Base-by-base conservation (phyloP, 2,888 invertebrate species). In the Temnothorax rugatulus region DNA sequence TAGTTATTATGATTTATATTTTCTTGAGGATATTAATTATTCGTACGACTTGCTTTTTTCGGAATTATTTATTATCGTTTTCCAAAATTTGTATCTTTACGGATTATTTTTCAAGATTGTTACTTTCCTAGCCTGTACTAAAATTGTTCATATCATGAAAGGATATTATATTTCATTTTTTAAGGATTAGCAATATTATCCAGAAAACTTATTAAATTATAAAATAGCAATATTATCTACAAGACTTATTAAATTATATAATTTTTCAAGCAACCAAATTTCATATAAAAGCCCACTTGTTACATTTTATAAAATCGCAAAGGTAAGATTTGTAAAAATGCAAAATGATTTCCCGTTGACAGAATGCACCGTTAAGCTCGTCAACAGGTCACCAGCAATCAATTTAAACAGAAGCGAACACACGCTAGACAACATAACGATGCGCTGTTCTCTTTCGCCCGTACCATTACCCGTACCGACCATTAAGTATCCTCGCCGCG, bases 381-480 rank as follows among this genome's bases (percentile, higher is more conserved):
- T 69, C 44, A 63, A 44, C 44, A 5, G 41, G 15, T 71, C 25
- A 38, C 73, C 73, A 18, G 59, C 47, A 61, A 81, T 81, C 79
- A 73, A 81, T 71, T 81, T 73, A 34, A 71, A 50, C 59, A 47
- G 38, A 59, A 79, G 73, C 79, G 50, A 82, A 29, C 50, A 69
- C 57, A 11, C 44, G 34, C 34, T 61, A 44, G 41, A 50, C 57
- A 54, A 29, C 82, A 82, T 89, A 88, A 88, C 76, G 84, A 89
- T 74, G 73, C 59, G 63, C 59, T n/a, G 15, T 18, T 47, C 57
- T 71, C 47, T n/a, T n/a, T 47, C 68, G 47, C 57, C 21, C 64
- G 61, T 83, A 85, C 85, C 47, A 85, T 89, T 88, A 88, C 83
- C 85, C 50, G 64, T 77, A 41, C 66, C 18, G 76, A 77, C 74